These are phyloP conservation scores for Alectura lathami DNA, from an alignment of 2,113 vertebrate genomes.

Conservation along the genomic window DNA sequence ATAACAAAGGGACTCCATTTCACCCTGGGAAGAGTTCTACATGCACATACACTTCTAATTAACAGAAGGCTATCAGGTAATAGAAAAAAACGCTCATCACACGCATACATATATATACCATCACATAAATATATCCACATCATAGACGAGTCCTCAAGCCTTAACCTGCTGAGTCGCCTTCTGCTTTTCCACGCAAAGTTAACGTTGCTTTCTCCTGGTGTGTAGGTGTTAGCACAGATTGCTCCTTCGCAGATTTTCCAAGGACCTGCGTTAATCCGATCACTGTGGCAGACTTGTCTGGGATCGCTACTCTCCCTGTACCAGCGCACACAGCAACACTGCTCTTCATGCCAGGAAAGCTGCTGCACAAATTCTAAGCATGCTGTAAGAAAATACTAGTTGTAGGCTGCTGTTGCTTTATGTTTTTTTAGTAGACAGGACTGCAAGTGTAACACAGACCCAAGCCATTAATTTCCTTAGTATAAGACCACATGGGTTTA, in stretches of 20 bases:
- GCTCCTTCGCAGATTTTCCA: neutral
- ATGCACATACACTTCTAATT: neutral
- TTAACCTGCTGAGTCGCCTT: neutral
- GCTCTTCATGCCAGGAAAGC: neutral
- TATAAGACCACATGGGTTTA: neutral
- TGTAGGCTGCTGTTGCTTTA: neutral
- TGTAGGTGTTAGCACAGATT: neutral
- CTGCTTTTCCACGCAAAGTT: neutral
- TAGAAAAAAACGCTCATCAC: neutral
- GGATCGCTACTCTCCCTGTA: neutral
- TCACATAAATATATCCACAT: neutral
- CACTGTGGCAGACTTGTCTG: neutral
- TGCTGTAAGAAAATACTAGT: neutral
- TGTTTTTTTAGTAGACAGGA: neutral
- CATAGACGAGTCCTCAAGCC: neutral
- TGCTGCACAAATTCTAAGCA: neutral
- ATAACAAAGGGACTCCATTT: neutral
- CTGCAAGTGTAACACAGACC: neutral
- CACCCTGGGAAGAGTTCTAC: neutral
- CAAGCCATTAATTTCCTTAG: neutral
- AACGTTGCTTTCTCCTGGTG: neutral
- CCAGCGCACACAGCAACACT: accelerated
- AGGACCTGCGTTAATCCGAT: neutral
- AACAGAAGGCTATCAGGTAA: neutral
- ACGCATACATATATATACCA: neutral